Base-by-base conservation (phyloP, 2,888 invertebrate genomes). In the Rhaphigaster nebulosa region DNA sequence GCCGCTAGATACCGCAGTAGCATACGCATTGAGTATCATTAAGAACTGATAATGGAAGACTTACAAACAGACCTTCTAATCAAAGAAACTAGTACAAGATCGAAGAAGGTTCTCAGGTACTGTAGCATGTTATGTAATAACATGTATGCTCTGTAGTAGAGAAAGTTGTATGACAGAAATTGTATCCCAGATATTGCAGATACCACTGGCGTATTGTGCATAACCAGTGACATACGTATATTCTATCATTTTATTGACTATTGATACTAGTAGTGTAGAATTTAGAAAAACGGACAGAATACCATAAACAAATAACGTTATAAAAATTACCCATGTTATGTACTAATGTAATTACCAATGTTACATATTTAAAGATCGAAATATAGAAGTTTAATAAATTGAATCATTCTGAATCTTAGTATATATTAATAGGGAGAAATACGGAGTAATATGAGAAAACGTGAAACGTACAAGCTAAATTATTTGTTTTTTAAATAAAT, bases 61-160 rank as follows among this genome's bases (percentile, higher is more conserved):
- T 76, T 76, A 76, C 70, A 76, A 76, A 76, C 70, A 20, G 70
- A 76, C 23, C 70, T 76, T 38, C 38, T 76, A 20, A 76, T 76
- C 10, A 76, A 76, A 76, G 70, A 76, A 76, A 76, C 34, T 76
- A 76, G 38, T 38, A 20, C 70, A 23, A 34, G 70, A 76, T 76
- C 38, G 34, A 76, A 76, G 70, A 76, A 76, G 8, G 6, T 38
- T 76, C 70, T 6, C 70, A 76, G 70, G 70, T 76, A 76, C 20
- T 34, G 34, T 76, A 38, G 70, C 70, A 76, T 76, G 70, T 76
- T 76, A 76, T 38, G 20, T 76, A 38, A 38, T 76, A 38, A 76
- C 70, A 76, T 76, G 70, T 76, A 76, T 76, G 38, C 38, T 65
- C 70, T 76, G 70, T 76, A 34, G 70, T 38, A 38, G 34, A 76